Evolutionary conservation across 2,797 vertebrate species (phyloP), one percentile per base, ranked within the genome.

Genomic region (Acridotheres tristis): DNA sequence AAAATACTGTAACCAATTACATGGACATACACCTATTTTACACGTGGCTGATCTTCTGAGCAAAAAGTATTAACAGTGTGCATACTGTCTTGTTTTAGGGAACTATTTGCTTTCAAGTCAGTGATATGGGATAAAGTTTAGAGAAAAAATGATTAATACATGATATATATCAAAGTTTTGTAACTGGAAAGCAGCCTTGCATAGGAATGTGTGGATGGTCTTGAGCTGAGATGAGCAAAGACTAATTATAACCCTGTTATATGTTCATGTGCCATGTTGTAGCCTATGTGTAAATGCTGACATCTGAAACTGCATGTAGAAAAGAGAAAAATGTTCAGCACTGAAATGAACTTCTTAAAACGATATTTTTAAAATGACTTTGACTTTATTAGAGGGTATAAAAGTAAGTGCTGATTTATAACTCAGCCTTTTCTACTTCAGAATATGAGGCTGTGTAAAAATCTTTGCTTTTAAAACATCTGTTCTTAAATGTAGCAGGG

Each of bases 1-100:
- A 92, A 97, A 98, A 97, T 96, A 96, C 91, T 96, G 96, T 93
- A 97, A 89, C 93, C 97, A 97, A 96, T 98, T 98, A 97, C 92
- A 72, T 86, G 95, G 95, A 96, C 96, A 96, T 78, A 95, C 92
- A 97, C 95, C 97, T 97, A 96, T 98, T 98, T 98, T 97, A 97
- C 96, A 96, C 93, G 42, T 96, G 97, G 78, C 74, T 95, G 95
- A 59, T 86, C 89, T 66, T 93, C 91, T 79, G 87, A 93, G 94
- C 88, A 50, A 94, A 95, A 97, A 95, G 94, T 94, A 97, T 97
- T 97, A 97, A 96, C 84, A 85, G n/a, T 82, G 88, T 29, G 27
- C 93, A 85, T 85, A 8, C 92, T 92, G 74, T 66, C 84, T 85
- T 97, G 95, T 96, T 97, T 97, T 97, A 95, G 54, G 97, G 85